Evolutionary conservation across 2,113 vertebrate species (phyloP).

Genomic region (Chamaea fasciata): DNA sequence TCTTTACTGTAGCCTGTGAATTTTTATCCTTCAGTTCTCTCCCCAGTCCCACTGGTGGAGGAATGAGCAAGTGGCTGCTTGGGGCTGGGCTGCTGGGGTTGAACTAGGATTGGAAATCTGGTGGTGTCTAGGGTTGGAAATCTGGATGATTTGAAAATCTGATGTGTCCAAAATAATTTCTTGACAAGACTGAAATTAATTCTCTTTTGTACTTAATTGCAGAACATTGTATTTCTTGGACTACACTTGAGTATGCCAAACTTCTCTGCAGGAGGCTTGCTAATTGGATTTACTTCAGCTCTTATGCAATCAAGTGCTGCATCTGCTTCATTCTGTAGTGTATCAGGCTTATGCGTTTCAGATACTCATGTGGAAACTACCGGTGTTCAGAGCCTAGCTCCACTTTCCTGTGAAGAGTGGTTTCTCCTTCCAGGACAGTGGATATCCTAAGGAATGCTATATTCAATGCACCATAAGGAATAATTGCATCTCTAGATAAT

Average conservation of each 20-base stretch:
- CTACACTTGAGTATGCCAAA: background rate
- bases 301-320: background rate
- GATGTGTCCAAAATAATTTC: background rate
- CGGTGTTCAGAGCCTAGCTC: background rate
- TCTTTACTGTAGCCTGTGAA: too few relatives aligned
- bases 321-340: background rate
- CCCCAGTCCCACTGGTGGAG: background rate
- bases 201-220: background rate
- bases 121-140: too few relatives aligned
- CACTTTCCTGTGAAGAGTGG: background rate
- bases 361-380: background rate
- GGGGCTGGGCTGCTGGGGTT: background rate
- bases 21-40: background rate
- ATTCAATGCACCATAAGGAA: background rate
- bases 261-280: background rate
- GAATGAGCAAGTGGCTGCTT: accelerated
- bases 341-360: background rate
- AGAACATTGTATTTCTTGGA: background rate
- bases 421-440: background rate
- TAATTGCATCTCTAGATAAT: background rate
- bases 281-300: background rate
- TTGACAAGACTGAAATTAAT: background rate
- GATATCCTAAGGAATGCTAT: background rate
- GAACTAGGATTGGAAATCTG: background rate
- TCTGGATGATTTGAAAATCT: background rate